A percentile compares a stretch with the other conserved stretches of the same genome.
These are phyloP conservation scores for Proteles cristata DNA, from an alignment of 2,113 vertebrate species.

Conservation along the genomic window DNA sequence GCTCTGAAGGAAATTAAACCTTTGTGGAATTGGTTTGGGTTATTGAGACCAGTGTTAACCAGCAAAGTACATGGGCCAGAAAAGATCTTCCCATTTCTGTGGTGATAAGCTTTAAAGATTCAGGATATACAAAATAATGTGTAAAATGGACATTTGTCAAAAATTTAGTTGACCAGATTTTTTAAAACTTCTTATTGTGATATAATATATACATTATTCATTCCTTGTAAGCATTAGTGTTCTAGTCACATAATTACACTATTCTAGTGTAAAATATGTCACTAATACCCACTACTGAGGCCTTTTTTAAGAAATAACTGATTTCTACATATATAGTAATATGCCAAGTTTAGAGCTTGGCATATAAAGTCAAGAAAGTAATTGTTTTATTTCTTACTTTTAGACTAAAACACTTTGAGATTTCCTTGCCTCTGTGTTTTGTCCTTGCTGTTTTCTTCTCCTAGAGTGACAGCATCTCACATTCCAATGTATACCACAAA, in stretches of 20 bases:
- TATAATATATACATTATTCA: not conserved
- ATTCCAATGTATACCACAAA: not conserved
- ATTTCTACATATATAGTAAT: not conserved
- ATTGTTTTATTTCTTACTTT: not conserved
- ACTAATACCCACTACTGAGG: not conserved
- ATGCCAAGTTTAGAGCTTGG: not conserved
- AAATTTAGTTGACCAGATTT: not conserved
- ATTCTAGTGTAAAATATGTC: not conserved
- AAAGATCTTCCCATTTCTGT: not conserved
- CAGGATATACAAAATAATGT: not conserved
- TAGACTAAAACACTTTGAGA: not conserved
- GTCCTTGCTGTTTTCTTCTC: not conserved
- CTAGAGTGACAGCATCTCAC: not conserved
- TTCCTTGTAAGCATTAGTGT: not conserved
- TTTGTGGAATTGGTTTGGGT: not conserved
- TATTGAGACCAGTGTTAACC: not conserved
- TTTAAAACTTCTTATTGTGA: not conserved
- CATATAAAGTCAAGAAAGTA: not conserved
- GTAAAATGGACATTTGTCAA: not conserved
- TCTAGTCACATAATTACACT: not conserved
- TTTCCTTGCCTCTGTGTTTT: not conserved
- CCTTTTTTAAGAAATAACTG: not conserved
- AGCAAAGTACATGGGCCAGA: not conserved
- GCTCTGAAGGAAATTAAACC: not conserved
- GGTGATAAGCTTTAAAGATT: not conserved